phyloP scores from a whole-genome alignment of 2,888 invertebrate species.

The Labia minor region DNA sequence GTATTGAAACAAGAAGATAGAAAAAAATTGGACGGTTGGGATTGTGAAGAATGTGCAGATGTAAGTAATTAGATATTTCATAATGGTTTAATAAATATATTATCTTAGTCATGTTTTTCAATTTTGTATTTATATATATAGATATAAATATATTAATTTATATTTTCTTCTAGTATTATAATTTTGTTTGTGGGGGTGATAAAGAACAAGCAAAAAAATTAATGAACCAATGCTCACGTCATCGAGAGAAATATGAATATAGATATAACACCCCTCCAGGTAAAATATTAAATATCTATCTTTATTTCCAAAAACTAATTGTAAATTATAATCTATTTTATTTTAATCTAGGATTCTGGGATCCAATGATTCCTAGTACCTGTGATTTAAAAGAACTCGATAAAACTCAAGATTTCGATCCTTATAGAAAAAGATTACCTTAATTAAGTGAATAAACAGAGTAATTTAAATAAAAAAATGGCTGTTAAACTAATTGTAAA shows the following conservation, averaged over 20 bases:
- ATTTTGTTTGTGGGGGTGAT: not conserved
- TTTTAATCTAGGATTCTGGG: not conserved
- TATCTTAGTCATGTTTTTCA: too few species aligned
- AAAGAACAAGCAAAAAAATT: not conserved
- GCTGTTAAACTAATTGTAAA: too few species aligned
- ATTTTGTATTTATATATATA: too few species aligned
- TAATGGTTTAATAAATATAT: too few species aligned
- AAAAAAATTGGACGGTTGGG: not conserved
- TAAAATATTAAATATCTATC: not conserved
- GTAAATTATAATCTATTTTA: not conserved
- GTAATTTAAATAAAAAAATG: too few species aligned
- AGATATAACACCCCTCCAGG: not conserved
- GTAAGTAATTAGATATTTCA: not conserved
- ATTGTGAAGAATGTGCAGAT: not conserved
- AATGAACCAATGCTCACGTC: not conserved
- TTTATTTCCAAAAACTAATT: too few species aligned
- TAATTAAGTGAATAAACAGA: too few species aligned
- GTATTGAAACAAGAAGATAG: not conserved
- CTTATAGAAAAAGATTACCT: not conserved
- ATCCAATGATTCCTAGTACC: not conserved
- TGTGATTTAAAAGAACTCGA: not conserved
- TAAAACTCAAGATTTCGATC: not conserved
- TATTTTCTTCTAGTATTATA: not conserved
- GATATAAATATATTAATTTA: not conserved
- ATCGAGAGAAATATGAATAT: constrained; percentile 2